These are phyloP conservation scores for Archegozetes longisetosus DNA, from an alignment of 1,140 invertebrate species.

Conservation along the genomic window DNA sequence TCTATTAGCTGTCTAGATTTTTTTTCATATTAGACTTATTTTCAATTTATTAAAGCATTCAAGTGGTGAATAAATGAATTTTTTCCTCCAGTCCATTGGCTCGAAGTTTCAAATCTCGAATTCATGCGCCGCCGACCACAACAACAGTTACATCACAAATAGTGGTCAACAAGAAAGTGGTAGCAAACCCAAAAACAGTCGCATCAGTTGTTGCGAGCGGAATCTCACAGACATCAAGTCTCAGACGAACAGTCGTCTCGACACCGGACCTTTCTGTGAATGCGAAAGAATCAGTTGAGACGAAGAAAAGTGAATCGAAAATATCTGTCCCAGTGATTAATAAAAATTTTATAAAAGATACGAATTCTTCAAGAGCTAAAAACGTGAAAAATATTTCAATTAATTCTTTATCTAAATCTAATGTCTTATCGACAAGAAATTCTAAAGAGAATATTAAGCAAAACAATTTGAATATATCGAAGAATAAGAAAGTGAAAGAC, in stretches of 20 bases:
- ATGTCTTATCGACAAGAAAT: constrained; percentile 1
- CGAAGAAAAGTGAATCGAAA: too few relatives aligned
- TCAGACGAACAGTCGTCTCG: too few relatives aligned
- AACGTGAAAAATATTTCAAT: neutral
- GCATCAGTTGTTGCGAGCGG: too few relatives aligned
- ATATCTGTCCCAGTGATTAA: neutral
- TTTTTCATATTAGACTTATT: too few relatives aligned
- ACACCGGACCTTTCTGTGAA: neutral
- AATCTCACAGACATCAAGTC: too few relatives aligned
- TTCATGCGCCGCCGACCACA: neutral
- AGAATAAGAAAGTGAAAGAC: constrained; percentile 12
- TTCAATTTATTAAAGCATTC: too few relatives aligned
- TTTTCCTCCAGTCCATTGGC: neutral
- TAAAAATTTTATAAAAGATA: neutral
- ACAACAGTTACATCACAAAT: neutral
- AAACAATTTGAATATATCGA: neutral
- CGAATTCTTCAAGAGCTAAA: constrained; percentile 4
- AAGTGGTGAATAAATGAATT: too few relatives aligned
- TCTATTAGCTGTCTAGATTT: too few relatives aligned
- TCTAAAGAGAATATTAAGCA: constrained; percentile 9
- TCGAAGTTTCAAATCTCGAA: neutral
- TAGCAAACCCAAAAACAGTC: too few relatives aligned
- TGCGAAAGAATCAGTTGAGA: too few relatives aligned
- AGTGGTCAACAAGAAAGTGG: neutral
- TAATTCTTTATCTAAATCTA: neutral